A percentile compares a stretch with the other conserved stretches of the same genome.
These are phyloP conservation scores for Gastracanthus pulcherrimus DNA, from an alignment of 2,888 invertebrate genomes.

Conservation along the genomic window DNA sequence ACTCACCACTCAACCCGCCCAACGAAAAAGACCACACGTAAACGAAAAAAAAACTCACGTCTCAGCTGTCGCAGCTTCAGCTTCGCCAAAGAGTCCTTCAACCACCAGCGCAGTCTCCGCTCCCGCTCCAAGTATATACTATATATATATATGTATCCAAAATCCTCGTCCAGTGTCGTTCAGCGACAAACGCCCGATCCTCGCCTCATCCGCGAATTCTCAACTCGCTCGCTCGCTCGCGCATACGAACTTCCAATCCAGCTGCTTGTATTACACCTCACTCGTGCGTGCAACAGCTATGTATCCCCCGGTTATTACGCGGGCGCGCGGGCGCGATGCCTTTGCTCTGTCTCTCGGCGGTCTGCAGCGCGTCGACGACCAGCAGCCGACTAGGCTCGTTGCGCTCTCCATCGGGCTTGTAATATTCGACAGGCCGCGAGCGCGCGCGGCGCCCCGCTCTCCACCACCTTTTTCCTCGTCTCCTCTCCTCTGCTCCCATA, in stretches of 20 bases:
- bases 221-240: no score
- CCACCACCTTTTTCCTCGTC: constrained; percentile 68
- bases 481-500: no score
- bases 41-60: not conserved
- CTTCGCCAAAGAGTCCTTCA: not conserved
- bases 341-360: constrained; percentile 11
- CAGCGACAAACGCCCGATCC: no score
- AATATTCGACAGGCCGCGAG: constrained; percentile 72
- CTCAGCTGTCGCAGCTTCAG: not conserved
- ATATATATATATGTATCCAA: not conserved
- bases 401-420: constrained; percentile 72
- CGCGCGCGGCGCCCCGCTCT: constrained; percentile 50
- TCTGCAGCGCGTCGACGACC: constrained; percentile 47
- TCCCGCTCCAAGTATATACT: no score
- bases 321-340: not conserved
- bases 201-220: no score
- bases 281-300: no score
- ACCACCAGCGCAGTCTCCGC: not conserved
- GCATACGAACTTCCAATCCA: no score
- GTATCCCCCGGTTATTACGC: no score
- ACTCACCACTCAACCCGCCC: not conserved
- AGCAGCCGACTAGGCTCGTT: constrained; percentile 54
- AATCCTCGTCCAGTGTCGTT: no score
- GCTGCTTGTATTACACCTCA: no score
- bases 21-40: not conserved